Evolutionary conservation across 2,888 invertebrate species (phyloP).

Genomic region (Meandrusa payeni): DNA sequence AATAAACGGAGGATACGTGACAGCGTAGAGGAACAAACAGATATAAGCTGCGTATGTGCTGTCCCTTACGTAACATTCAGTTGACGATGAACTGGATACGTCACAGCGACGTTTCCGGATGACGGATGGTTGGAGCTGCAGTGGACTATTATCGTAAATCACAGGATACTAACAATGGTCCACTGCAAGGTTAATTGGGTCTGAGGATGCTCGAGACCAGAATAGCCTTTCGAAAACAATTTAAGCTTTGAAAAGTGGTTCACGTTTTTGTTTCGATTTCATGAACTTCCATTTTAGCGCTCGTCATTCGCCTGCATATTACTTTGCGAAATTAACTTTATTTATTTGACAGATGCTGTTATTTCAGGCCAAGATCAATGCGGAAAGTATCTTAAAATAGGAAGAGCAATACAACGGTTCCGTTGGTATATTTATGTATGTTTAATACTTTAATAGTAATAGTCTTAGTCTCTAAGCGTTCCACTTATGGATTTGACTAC

Average conservation of each 20-base stretch:
- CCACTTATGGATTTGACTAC: too few relatives aligned
- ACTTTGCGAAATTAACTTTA: too few relatives aligned
- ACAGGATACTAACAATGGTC: slow-evolving; percentile 37
- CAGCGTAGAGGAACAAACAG: slow-evolving; percentile 44
- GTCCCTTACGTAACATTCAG: slow-evolving; percentile 71
- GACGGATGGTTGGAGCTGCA: slow-evolving; percentile 54
- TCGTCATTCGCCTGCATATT: too few relatives aligned
- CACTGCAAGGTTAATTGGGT: slow-evolving; percentile 43
- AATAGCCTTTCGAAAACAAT: too few relatives aligned
- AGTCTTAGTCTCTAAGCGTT: too few relatives aligned
- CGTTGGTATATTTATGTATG: too few relatives aligned
- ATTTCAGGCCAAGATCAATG: too few relatives aligned
- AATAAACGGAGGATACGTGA: slow-evolving; percentile 42
- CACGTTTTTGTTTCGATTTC: slow-evolving; percentile 19
- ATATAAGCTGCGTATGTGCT: slow-evolving; percentile 71
- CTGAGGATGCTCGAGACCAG: slow-evolving; percentile 1
- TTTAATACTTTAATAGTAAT: too few relatives aligned
- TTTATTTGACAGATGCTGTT: too few relatives aligned
- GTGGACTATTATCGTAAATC: slow-evolving; percentile 48
- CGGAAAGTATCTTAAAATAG: too few relatives aligned
- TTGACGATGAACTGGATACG: slow-evolving; percentile 75
- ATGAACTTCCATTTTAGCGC: too few relatives aligned
- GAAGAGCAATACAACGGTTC: too few relatives aligned
- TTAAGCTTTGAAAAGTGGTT: neutral
- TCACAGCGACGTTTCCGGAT: slow-evolving; percentile 69